phyloP scores from a whole-genome alignment of 2,888 invertebrate species.

The Eudasyphora cyanicolor region DNA sequence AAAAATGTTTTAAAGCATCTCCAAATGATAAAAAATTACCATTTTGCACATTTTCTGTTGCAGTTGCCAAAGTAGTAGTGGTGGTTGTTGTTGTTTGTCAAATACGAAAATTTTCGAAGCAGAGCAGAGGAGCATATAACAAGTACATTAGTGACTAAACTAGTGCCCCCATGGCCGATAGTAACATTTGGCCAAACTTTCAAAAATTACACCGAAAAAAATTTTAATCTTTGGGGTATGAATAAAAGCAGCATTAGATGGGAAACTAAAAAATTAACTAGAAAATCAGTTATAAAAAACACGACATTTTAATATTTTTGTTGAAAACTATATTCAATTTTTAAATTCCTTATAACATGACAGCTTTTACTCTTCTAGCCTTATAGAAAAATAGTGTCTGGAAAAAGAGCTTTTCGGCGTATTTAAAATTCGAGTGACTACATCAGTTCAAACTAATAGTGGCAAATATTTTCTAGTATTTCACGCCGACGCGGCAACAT shows the following conservation, averaged over 20 bases:
- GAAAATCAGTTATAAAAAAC: no score
- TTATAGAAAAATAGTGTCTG: no score
- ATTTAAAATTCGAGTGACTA: neutral
- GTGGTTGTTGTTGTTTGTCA: constrained; percentile 20
- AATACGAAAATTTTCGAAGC: neutral
- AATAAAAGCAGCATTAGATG: neutral
- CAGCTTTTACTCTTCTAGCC: no score
- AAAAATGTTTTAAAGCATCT: constrained; percentile 54
- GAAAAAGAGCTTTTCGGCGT: no score
- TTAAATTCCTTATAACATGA: no score
- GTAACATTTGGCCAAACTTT: constrained; percentile 30
- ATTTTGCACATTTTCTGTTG: constrained; percentile 49
- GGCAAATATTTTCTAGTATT: no score
- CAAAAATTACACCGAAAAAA: constrained; percentile 4
- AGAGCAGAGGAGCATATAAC: constrained; percentile 17
- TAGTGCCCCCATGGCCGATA: constrained; percentile 52
- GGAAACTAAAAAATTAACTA: no score
- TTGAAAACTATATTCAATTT: no score
- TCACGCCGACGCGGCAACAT: no score
- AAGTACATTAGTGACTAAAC: constrained; percentile 51
- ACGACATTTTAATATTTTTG: no score
- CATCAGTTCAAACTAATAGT: no score
- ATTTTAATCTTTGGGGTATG: neutral
- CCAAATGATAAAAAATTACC: constrained; percentile 61
- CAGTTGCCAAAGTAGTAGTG: neutral